Percentiles rank a stretch among this genome's conserved stretches.
phyloP scores from a whole-genome alignment of 2,888 invertebrate genomes.

The Epirrita christyi region DNA sequence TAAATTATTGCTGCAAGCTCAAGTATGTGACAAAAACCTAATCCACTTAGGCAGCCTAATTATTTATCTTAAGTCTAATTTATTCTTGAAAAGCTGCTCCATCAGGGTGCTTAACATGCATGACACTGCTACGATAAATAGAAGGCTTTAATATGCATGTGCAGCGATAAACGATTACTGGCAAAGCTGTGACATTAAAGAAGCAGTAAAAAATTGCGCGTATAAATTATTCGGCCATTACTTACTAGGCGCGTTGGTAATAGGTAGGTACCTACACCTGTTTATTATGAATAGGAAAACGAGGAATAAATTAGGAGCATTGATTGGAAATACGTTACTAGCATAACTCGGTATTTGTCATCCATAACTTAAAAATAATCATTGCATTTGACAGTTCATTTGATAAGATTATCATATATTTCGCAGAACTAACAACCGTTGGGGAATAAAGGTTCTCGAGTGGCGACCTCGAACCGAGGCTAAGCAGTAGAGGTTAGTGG shows the following conservation, averaged over 20 bases:
- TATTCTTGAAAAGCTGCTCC: constrained; percentile 33
- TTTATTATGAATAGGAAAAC: constrained; percentile 26
- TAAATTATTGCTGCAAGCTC: constrained; percentile 46
- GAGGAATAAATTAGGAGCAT: constrained; percentile 1
- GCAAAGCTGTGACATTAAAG: constrained; percentile 46
- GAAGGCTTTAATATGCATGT: constrained; percentile 57
- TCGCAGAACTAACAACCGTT: too few relatives aligned
- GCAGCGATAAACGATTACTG: constrained; percentile 56
- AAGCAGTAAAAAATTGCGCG: constrained; percentile 51
- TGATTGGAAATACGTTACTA: constrained; percentile 8
- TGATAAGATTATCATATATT: too few relatives aligned
- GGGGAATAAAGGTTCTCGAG: too few relatives aligned
- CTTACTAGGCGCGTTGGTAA: constrained; percentile 31
- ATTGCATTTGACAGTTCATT: too few relatives aligned
- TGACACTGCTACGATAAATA: constrained; percentile 54
- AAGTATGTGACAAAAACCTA: constrained; percentile 36
- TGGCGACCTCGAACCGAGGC: too few relatives aligned
- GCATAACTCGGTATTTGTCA: not conserved
- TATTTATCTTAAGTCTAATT: constrained; percentile 36
- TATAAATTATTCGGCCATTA: constrained; percentile 54
- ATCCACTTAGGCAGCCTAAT: constrained; percentile 39
- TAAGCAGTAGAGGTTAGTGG: too few relatives aligned
- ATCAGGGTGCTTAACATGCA: constrained; percentile 42
- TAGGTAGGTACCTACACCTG: too few relatives aligned
- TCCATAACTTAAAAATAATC: not conserved